These are phyloP conservation scores for Microcebus ravelobensis DNA, from an alignment of 2,113 vertebrate genomes.

Conservation along the genomic window DNA sequence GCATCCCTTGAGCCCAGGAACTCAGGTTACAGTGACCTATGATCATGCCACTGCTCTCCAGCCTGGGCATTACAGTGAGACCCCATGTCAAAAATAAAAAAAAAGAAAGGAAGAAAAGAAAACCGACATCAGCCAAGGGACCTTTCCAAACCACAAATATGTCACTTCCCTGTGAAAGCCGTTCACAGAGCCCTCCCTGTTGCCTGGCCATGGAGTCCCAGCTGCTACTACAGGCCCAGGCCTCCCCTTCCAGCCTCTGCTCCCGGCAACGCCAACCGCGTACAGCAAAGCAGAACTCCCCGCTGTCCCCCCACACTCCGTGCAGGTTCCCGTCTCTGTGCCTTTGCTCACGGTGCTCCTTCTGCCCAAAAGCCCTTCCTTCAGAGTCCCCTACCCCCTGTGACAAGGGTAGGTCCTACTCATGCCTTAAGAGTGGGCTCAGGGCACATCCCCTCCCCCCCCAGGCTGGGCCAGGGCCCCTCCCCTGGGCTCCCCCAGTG, in stretches of 20 bases:
- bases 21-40: too few species aligned
- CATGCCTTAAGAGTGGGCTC: background rate
- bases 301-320: background rate
- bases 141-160: background rate
- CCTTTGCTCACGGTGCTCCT: background rate
- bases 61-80: too few species aligned
- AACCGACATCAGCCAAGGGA: background rate
- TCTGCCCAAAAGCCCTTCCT: background rate
- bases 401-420: background rate
- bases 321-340: background rate
- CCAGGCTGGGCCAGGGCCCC: too few species aligned
- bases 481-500: too few species aligned
- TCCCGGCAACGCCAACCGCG: background rate
- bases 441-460: too few species aligned
- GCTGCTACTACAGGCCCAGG: background rate
- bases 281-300: background rate
- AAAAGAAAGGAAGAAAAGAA: too few species aligned
- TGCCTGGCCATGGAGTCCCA: background rate
- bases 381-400: background rate
- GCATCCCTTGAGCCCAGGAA: too few species aligned
- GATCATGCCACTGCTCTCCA: too few species aligned
- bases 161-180: background rate
- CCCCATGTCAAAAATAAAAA: too few species aligned
- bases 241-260: background rate
- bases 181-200: background rate